Evolutionary conservation across 2,113 vertebrate genomes (phyloP).

Genomic region (Tetrax tetrax): DNA sequence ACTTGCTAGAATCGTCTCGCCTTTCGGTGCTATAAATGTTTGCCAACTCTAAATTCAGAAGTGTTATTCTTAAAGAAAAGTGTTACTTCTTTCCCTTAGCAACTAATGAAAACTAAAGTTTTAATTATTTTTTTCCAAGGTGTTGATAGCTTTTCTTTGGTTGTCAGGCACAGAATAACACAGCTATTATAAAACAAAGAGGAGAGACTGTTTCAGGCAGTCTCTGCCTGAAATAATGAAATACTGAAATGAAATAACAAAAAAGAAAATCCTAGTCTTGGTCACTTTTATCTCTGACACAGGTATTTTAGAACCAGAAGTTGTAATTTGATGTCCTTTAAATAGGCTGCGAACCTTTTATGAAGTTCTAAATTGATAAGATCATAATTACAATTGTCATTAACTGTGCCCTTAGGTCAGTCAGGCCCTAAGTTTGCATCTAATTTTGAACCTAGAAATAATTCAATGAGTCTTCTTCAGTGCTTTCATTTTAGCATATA

Average conservation of each 20-base stretch:
- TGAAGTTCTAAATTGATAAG: background rate
- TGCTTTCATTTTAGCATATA: background rate
- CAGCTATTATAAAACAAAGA: background rate
- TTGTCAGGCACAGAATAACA: background rate
- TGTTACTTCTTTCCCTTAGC: background rate
- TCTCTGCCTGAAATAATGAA: too few relatives aligned
- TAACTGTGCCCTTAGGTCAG: constrained; percentile 40
- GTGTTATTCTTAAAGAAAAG: background rate
- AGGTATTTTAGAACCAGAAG: background rate
- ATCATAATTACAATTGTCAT: constrained; percentile 14
- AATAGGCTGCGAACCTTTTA: background rate
- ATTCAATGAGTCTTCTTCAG: background rate
- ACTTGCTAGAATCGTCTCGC: background rate
- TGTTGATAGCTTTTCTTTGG: background rate
- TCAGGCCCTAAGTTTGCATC: background rate
- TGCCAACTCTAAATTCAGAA: background rate
- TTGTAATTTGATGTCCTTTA: background rate
- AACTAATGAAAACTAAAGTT: background rate
- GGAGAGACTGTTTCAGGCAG: background rate
- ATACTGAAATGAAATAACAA: background rate
- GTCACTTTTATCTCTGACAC: background rate
- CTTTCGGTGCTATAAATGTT: background rate
- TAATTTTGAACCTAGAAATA: background rate
- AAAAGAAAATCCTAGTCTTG: background rate
- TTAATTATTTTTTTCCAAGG: background rate